Conservation (phyloP, 2,113 vertebrate species). For the Gopherus evgoodei region DNA sequence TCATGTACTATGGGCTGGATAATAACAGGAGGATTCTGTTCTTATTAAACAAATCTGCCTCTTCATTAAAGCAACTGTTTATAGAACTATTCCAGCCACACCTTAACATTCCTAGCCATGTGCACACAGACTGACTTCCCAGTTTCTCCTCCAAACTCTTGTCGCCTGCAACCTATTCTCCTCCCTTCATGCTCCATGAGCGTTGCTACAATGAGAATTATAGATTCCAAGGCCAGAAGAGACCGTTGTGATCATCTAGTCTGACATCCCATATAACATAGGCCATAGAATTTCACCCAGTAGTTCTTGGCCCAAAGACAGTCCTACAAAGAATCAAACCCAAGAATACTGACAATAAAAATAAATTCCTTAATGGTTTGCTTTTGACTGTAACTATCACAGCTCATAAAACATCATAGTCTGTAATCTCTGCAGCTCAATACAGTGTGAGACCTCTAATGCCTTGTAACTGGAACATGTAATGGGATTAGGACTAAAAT, state of each 20-base stretch:
- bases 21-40: neutral
- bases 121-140: neutral
- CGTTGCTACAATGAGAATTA: neutral
- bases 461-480: conserved; percentile 42
- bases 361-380: neutral
- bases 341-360: neutral
- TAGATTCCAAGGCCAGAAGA: accelerated
- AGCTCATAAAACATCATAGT: conserved; percentile 8
- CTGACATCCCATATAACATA: neutral
- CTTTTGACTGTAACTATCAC: neutral
- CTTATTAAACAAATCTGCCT: neutral
- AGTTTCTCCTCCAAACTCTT: neutral
- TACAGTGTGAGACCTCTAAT: conserved; percentile 11
- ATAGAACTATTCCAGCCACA: neutral
- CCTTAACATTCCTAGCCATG: neutral
- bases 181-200: neutral
- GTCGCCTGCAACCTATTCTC: neutral
- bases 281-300: neutral
- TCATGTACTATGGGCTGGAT: neutral
- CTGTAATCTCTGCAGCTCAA: accelerated
- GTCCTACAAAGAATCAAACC: neutral
- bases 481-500: conserved; percentile 49
- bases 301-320: accelerated
- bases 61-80: neutral
- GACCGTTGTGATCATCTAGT: accelerated